Percentiles rank a stretch among this genome's conserved stretches.
These are phyloP conservation scores for Drosophila littoralis DNA, from an alignment of 1,140 invertebrate genomes.

Conservation along the genomic window DNA sequence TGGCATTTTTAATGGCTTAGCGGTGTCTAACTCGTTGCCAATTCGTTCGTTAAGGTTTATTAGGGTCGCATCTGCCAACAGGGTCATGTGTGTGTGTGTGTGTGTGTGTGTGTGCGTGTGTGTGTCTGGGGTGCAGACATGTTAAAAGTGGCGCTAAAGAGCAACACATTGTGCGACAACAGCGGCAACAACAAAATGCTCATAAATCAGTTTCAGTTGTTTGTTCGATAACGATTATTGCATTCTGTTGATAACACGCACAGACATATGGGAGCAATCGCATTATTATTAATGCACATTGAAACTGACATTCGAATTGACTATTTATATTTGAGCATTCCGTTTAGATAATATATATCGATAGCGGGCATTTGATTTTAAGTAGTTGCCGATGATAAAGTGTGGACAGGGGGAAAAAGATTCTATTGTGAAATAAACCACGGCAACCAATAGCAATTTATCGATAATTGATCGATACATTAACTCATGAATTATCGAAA, in stretches of 20 bases:
- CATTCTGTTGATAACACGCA: slow-evolving; percentile 30
- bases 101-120: too few relatives aligned
- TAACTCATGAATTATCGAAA: too few relatives aligned
- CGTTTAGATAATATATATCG: neutral
- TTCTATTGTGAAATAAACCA: too few relatives aligned
- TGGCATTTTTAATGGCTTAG: slow-evolving; percentile 76
- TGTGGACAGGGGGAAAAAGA: too few relatives aligned
- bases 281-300: slow-evolving; percentile 20
- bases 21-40: slow-evolving; percentile 51
- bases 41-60: slow-evolving; percentile 55
- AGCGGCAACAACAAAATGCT: slow-evolving; percentile 29
- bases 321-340: neutral
- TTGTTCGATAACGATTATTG: slow-evolving; percentile 74
- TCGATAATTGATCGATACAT: slow-evolving; percentile 2
- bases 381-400: slow-evolving; percentile 1
- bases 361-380: neutral
- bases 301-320: slow-evolving; percentile 5
- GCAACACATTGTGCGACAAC: slow-evolving; percentile 50
- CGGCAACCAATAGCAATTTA: neutral
- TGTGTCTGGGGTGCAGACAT: slow-evolving; percentile 38
- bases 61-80: slow-evolving; percentile 37
- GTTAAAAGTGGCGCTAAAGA: slow-evolving; percentile 55
- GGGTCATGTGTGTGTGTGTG: neutral
- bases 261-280: slow-evolving; percentile 12
- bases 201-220: slow-evolving; percentile 76